A percentile compares a stretch with the other conserved stretches of the same genome.
Conservation (phyloP, 1,140 invertebrate genomes). For the Temnothorax nylanderi region DNA sequence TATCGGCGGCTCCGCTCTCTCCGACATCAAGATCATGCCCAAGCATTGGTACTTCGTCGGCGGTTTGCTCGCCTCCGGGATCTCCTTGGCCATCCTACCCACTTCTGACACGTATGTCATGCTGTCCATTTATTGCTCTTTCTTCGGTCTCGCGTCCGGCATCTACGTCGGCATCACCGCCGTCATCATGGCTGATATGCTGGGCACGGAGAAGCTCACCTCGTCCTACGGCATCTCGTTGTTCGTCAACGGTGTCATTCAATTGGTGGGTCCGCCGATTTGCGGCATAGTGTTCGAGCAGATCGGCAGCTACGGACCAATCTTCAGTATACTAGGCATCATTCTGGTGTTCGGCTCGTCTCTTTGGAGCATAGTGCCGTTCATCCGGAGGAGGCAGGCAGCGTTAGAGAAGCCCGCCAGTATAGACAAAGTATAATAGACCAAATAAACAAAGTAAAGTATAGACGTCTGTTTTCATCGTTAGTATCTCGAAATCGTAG, state of each 20-base stretch:
- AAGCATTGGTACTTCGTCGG: constrained; percentile 93
- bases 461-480: constrained; percentile 18
- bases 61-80: constrained; percentile 91
- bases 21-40: constrained; percentile 90
- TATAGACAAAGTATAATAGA: constrained; percentile 75
- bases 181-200: constrained; percentile 94
- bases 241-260: constrained; percentile 93
- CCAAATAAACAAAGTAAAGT: constrained; percentile 18
- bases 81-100: constrained; percentile 90
- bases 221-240: constrained; percentile 94
- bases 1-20: constrained; percentile 93
- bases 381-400: constrained; percentile 86
- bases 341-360: constrained; percentile 90
- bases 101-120: constrained; percentile 85
- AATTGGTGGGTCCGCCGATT: constrained; percentile 92
- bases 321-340: constrained; percentile 90
- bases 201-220: constrained; percentile 93
- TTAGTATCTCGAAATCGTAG: constrained; percentile 1
- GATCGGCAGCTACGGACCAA: constrained; percentile 88
- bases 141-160: constrained; percentile 94
- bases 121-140: constrained; percentile 89
- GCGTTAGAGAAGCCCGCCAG: constrained; percentile 66
- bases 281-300: constrained; percentile 90
- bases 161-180: constrained; percentile 94
- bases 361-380: constrained; percentile 91